These are phyloP conservation scores for Drosophila prosaltans DNA, from an alignment of 1,140 invertebrate species.

Conservation along the genomic window DNA sequence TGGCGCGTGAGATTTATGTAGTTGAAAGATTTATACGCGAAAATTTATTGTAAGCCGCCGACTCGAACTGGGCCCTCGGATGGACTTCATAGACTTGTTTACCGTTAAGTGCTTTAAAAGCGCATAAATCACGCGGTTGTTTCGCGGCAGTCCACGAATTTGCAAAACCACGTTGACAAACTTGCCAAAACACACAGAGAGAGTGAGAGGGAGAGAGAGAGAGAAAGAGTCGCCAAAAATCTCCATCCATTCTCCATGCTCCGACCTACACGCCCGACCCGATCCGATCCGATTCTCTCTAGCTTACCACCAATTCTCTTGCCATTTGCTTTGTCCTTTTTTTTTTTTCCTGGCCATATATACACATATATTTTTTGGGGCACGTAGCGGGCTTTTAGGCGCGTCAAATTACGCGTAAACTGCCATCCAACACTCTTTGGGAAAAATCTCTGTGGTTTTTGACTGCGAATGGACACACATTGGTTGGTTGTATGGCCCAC, in stretches of 20 bases:
- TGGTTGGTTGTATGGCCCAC: slow-evolving; percentile 35
- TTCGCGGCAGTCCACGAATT: slow-evolving; percentile 43
- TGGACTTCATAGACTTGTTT: slow-evolving; percentile 74
- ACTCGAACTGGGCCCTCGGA: slow-evolving; percentile 31
- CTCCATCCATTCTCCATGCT: not conserved
- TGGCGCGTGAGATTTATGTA: slow-evolving; percentile 78
- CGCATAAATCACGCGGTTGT: slow-evolving; percentile 80
- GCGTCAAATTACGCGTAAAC: slow-evolving; percentile 77
- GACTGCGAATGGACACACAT: slow-evolving; percentile 17
- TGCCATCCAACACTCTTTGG: slow-evolving; percentile 54
- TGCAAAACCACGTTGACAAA: slow-evolving; percentile 69
- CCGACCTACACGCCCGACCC: too few species aligned
- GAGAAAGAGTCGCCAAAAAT: slow-evolving; percentile 11
- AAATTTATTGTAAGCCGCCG: slow-evolving; percentile 66
- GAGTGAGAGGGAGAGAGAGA: too few species aligned
- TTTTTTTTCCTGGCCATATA: not conserved
- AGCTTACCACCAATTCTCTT: not conserved
- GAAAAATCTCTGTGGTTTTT: slow-evolving; percentile 36
- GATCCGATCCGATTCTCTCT: too few species aligned
- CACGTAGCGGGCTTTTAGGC: slow-evolving; percentile 56
- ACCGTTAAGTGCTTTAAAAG: slow-evolving; percentile 79
- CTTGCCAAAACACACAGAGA: slow-evolving; percentile 44
- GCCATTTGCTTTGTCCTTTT: slow-evolving; percentile 19
- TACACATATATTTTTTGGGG: not conserved
- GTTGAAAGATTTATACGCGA: slow-evolving; percentile 78